phyloP scores from a whole-genome alignment of 2,888 invertebrate genomes.

The Fabriciana adippe region DNA sequence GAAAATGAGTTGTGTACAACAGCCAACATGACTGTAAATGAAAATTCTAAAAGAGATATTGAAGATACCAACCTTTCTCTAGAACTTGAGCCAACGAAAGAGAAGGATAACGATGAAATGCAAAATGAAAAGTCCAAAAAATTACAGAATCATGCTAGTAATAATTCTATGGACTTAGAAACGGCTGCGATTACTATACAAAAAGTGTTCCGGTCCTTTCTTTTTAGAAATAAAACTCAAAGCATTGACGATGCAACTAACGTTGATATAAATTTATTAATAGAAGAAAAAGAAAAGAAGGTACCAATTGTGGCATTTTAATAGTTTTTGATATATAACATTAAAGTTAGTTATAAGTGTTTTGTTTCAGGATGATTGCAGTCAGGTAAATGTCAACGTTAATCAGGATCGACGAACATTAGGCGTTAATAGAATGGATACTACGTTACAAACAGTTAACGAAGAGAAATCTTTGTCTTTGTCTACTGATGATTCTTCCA shows the following conservation, averaged over 20 bases:
- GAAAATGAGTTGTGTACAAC: too few species aligned
- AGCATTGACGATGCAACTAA: conserved; percentile 66
- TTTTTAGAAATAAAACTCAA: conserved; percentile 72
- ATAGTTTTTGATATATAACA: too few species aligned
- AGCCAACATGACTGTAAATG: too few species aligned
- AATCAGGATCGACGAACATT: conserved; percentile 63
- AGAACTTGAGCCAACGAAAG: conserved; percentile 6
- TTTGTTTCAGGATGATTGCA: conserved; percentile 59
- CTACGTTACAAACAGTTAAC: conserved; percentile 77
- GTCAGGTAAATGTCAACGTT: conserved; percentile 46
- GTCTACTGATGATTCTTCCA: conserved; percentile 78
- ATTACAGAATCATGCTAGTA: conserved; percentile 38
- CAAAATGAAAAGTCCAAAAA: conserved; percentile 7
- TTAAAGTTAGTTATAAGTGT: conserved; percentile 13
- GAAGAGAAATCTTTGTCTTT: conserved; percentile 77
- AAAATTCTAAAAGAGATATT: too few species aligned
- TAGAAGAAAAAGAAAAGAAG: conserved; percentile 40
- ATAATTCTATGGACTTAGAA: conserved; percentile 72
- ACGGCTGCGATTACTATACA: conserved; percentile 82
- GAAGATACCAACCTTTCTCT: too few species aligned
- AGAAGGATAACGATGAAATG: conserved; percentile 22
- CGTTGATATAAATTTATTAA: conserved; percentile 50
- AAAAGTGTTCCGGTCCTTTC: conserved; percentile 78
- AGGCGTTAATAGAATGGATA: conserved; percentile 73
- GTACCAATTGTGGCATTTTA: conserved; percentile 24